Conservation (phyloP, 2,888 invertebrate species). For the Dusona sp. region DNA sequence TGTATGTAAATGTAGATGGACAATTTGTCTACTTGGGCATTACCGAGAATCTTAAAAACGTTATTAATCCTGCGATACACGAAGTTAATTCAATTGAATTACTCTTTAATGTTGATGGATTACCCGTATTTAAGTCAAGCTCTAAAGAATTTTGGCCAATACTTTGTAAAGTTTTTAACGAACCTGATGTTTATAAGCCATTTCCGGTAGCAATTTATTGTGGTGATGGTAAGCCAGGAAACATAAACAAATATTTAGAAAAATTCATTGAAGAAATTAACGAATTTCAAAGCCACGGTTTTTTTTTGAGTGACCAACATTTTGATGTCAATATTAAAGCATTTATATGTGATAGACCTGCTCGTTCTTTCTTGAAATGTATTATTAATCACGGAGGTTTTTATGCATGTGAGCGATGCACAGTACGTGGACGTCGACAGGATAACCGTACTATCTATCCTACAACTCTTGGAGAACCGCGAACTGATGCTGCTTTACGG, state of each 20-base stretch:
- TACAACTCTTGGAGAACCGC: background rate
- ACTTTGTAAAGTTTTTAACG: slow-evolving; percentile 53
- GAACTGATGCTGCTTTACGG: slow-evolving; percentile 1
- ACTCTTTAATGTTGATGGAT: background rate
- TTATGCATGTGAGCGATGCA: slow-evolving; percentile 60
- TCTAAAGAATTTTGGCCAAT: slow-evolving; percentile 65
- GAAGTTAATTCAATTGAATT: background rate
- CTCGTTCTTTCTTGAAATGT: slow-evolving; percentile 57
- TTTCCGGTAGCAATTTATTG: slow-evolving; percentile 64
- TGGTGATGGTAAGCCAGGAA: slow-evolving; percentile 55
- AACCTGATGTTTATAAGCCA: slow-evolving; percentile 54
- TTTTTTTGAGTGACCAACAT: slow-evolving; percentile 14
- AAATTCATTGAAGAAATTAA: slow-evolving; percentile 61
- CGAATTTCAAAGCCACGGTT: slow-evolving; percentile 36
- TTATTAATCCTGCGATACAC: background rate
- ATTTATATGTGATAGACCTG: slow-evolving; percentile 66
- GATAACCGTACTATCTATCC: slow-evolving; percentile 36
- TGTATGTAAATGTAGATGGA: background rate
- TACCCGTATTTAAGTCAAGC: background rate
- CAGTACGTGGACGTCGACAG: slow-evolving; percentile 13
- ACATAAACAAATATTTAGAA: slow-evolving; percentile 38
- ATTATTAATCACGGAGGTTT: slow-evolving; percentile 56
- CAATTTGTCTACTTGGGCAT: background rate
- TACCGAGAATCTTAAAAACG: background rate
- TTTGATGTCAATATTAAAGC: slow-evolving; percentile 50